Conservation (phyloP, 1,140 invertebrate species). For the Brachionus plicatilis region DNA sequence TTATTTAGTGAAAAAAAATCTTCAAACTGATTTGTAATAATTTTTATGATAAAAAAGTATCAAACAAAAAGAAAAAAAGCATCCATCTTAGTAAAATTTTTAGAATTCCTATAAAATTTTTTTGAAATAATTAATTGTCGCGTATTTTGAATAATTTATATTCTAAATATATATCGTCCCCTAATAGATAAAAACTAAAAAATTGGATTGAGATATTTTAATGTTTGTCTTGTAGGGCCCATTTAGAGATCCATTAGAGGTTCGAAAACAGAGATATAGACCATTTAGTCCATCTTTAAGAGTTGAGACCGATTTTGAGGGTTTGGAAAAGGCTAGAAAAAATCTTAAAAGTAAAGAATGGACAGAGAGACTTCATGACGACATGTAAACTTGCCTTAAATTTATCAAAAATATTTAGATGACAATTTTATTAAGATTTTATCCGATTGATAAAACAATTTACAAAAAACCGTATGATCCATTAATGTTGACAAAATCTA, state of each 20-base stretch:
- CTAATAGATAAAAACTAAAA: too few species aligned
- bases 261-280: slow-evolving; percentile 54
- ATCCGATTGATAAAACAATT: slow-evolving; percentile 46
- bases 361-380: slow-evolving; percentile 52
- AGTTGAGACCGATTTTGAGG: slow-evolving; percentile 51
- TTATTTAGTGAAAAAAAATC: too few species aligned
- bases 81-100: too few species aligned
- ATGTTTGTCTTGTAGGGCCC: slow-evolving; percentile 48
- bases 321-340: slow-evolving; percentile 51
- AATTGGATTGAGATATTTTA: not conserved
- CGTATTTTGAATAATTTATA: not conserved
- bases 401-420: not conserved
- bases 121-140: too few species aligned
- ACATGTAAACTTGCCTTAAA: slow-evolving; percentile 45
- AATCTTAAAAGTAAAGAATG: slow-evolving; percentile 52
- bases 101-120: too few species aligned
- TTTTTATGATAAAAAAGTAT: too few species aligned
- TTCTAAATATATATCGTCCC: not conserved
- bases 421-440: slow-evolving; percentile 46
- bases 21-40: too few species aligned
- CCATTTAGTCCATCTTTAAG: slow-evolving; percentile 51
- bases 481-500: slow-evolving; percentile 49
- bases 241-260: slow-evolving; percentile 51
- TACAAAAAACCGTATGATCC: slow-evolving; percentile 47
- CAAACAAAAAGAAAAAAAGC: too few species aligned